phyloP scores from a whole-genome alignment of 2,113 vertebrate genomes.

The Crotalus horridus region DNA sequence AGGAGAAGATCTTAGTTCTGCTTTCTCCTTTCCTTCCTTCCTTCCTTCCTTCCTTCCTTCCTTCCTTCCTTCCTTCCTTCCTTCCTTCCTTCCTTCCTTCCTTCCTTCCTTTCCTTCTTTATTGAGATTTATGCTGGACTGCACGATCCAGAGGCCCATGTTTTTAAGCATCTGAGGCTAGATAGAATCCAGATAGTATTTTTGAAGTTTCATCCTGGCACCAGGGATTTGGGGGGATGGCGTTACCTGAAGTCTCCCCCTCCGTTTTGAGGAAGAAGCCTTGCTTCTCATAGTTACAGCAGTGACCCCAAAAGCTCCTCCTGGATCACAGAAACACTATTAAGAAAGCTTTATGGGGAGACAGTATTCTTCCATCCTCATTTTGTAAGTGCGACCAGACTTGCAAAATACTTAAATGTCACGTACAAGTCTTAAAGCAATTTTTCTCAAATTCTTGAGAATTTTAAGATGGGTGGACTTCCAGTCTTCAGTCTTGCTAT shows the following conservation, averaged over 20 bases:
- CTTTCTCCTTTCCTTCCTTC: not conserved
- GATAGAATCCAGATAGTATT: not conserved
- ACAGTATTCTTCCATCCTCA: not conserved
- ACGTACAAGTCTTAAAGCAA: not conserved
- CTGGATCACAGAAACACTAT: not conserved
- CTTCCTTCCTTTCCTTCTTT: not conserved
- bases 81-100: not conserved
- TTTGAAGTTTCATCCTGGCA: not conserved
- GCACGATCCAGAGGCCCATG: not conserved
- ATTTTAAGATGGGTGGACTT: not conserved
- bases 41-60: fast-evolving
- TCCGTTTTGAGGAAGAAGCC: not conserved
- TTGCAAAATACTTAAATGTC: not conserved
- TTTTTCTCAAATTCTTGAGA: not conserved
- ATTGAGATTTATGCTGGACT: not conserved
- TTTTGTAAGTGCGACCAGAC: not conserved
- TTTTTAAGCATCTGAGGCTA: not conserved
- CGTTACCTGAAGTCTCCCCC: not conserved
- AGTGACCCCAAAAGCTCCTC: not conserved
- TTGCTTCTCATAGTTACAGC: not conserved
- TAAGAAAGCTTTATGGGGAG: not conserved
- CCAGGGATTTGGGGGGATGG: no score
- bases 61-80: not conserved
- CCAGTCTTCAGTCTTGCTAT: not conserved
- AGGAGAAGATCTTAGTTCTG: constrained; percentile 37